Evolutionary conservation across 2,888 invertebrate species (phyloP), one percentile per base, ranked within the genome.

Genomic region (Pasiphila rectangulata): DNA sequence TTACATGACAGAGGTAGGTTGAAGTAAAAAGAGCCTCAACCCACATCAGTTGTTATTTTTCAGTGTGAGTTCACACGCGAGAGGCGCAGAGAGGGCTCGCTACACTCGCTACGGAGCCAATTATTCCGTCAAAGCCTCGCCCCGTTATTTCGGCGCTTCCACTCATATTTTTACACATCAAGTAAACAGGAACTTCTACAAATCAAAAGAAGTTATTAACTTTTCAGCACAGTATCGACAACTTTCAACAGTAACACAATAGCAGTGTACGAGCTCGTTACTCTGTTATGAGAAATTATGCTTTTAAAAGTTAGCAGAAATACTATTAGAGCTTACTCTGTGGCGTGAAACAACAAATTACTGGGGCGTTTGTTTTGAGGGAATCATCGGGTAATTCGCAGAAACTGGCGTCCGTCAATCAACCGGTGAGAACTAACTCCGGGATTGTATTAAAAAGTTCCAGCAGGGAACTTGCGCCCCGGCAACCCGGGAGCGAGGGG

Each of bases 81-180:
- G n/a, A n/a, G n/a, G n/a, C n/a, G n/a, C n/a, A n/a, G n/a, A n/a
- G n/a, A n/a, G n/a, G n/a, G n/a, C n/a, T n/a, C n/a, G n/a, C n/a
- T n/a, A n/a, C n/a, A n/a, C n/a, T n/a, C n/a, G n/a, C n/a, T n/a
- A n/a, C n/a, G n/a, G n/a, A 15, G 10, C 13, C 21, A 40, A 40
- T 40, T 40, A 21, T 21, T 30, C 21, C 9, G 9, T 5, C 15
- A 10, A 40, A 40, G 15, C 15, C 21, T 15, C 30, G 21, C 29
- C 16, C 30, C 1, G 16, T 29, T 29, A 21, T 9, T 37, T 30
- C 15, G 29, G 1, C 10, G n/a, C n/a, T 23, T 37, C 15, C 25
- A 16, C 21, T 40, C 30, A 23, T 23, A 40, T 32, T 40, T 16
- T 32, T 32, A 15, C 32, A 16, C n/a, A 13, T 39, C 30, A 23